Evolutionary conservation across 1,140 invertebrate species (phyloP).

Genomic region (Drosophila murphyi): DNA sequence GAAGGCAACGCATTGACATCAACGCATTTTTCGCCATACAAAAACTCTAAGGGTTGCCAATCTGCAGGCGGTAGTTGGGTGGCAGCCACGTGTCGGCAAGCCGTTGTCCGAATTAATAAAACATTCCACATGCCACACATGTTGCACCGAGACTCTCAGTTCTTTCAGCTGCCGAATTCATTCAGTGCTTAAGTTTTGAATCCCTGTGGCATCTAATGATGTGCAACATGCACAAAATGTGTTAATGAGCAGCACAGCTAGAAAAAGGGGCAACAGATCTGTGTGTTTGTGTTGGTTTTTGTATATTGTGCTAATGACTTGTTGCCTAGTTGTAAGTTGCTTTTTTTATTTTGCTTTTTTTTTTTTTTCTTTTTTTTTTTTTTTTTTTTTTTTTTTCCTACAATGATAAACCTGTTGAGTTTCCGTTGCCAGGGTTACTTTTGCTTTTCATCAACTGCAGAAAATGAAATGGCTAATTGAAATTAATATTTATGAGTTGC

Average conservation of each 20-base stretch:
- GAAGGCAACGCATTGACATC: slow-evolving; percentile 54
- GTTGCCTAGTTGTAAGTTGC: no score
- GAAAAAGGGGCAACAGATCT: background rate
- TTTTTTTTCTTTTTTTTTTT: no score
- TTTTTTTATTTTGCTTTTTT: no score
- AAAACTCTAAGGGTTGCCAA: background rate
- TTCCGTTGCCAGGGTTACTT: no score
- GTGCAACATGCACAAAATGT: slow-evolving; percentile 71
- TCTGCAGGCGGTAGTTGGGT: background rate
- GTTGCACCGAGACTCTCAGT: slow-evolving; percentile 4
- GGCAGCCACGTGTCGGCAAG: slow-evolving; percentile 53
- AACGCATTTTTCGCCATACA: slow-evolving; percentile 46
- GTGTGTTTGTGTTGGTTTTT: background rate
- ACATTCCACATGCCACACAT: slow-evolving; percentile 47
- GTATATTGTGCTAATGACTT: slow-evolving; percentile 40
- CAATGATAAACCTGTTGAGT: no score
- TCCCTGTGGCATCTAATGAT: slow-evolving; percentile 57
- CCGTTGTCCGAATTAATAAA: slow-evolving; percentile 63
- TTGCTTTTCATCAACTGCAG: no score
- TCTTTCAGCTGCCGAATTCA: background rate
- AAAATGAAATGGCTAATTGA: no score
- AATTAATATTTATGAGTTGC: no score
- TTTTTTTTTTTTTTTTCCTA: no score
- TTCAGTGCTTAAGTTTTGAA: background rate
- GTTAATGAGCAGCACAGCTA: slow-evolving; percentile 53